Percentiles rank a stretch among this genome's conserved stretches.
Evolutionary conservation across 2,888 invertebrate genomes (phyloP).

Genomic region (Athetis lepigone): DNA sequence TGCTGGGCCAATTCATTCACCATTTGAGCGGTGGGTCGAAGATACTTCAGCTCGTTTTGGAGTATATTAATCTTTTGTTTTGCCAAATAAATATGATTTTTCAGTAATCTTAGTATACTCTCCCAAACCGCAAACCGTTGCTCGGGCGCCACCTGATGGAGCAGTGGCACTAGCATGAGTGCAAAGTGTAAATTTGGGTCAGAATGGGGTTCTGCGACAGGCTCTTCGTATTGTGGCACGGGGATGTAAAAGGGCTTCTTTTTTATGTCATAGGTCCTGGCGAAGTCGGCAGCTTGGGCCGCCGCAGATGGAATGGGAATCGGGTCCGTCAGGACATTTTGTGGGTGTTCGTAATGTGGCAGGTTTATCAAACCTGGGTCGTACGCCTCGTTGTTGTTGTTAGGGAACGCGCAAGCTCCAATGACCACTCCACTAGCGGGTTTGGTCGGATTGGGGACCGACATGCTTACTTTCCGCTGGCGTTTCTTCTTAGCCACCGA

Average conservation of each 20-base stretch:
- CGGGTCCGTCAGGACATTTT: not conserved
- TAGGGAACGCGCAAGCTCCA: not conserved
- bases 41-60: not conserved
- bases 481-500: slow-evolving; percentile 3
- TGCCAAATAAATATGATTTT: no score
- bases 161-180: not conserved
- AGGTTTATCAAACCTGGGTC: not conserved
- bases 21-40: no score
- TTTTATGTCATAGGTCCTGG: not conserved
- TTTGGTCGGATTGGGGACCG: not conserved
- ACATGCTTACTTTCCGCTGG: not conserved
- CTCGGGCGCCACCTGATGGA: not conserved
- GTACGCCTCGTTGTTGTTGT: not conserved
- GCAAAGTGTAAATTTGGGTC: slow-evolving; percentile 1
- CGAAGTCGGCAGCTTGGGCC: not conserved
- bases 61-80: not conserved
- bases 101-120: not conserved
- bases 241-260: not conserved
- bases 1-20: no score
- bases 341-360: not conserved
- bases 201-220: not conserved
- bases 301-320: not conserved
- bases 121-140: not conserved
- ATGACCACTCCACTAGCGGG: not conserved
- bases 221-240: not conserved